phyloP scores from a whole-genome alignment of 2,797 vertebrate species.

The Xenopus petersii region DNA sequence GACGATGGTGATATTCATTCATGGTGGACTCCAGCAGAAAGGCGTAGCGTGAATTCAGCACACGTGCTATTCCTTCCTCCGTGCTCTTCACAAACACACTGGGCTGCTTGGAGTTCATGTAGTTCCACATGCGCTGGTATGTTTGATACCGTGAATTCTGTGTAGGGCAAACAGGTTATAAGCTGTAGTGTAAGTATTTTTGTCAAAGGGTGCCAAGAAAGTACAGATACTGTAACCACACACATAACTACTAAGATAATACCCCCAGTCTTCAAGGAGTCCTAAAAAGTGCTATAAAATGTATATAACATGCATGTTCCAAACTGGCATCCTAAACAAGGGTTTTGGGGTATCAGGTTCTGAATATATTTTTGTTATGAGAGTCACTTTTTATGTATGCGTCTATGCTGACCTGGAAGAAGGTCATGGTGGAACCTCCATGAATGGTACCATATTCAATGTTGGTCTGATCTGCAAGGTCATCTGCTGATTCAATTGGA shows the following conservation, averaged over 20 bases:
- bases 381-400: too few species aligned
- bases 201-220: too few species aligned
- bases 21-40: constrained; percentile 89
- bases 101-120: constrained; percentile 90
- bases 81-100: constrained; percentile 92
- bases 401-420: constrained; percentile 80
- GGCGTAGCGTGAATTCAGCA: constrained; percentile 87
- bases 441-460: constrained; percentile 93
- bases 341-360: too few species aligned
- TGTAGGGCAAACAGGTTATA: background rate
- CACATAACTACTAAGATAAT: too few species aligned
- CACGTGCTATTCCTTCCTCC: constrained; percentile 83
- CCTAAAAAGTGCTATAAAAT: too few species aligned
- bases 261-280: too few species aligned
- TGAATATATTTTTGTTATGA: too few species aligned
- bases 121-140: constrained; percentile 93
- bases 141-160: constrained; percentile 89
- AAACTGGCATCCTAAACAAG: too few species aligned
- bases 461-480: constrained; percentile 92
- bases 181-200: too few species aligned
- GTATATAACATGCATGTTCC: too few species aligned
- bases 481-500: constrained; percentile 87
- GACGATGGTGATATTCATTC: constrained; percentile 87
- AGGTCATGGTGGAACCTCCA: constrained; percentile 92
- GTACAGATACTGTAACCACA: too few species aligned